Evolutionary conservation across 2,113 vertebrate species (phyloP).

Genomic region (Halcyon senegalensis): DNA sequence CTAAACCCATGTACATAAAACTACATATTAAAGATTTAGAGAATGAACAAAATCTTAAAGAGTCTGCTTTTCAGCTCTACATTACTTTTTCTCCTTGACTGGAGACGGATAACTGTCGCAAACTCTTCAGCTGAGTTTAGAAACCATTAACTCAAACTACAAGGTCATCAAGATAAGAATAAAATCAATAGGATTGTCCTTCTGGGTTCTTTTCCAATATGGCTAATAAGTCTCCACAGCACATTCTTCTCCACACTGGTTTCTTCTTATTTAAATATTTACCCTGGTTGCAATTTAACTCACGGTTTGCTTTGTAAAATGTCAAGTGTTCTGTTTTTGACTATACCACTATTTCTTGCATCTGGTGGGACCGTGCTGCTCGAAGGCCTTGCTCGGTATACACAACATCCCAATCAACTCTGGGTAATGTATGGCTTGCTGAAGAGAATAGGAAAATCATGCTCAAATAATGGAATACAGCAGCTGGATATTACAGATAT

Average conservation of each 20-base stretch:
- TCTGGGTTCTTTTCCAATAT: not conserved
- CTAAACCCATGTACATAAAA: not conserved
- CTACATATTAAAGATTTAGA: not conserved
- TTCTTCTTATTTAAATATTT: slow-evolving; percentile 60
- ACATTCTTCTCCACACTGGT: not conserved
- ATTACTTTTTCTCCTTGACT: slow-evolving; percentile 43
- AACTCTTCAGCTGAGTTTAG: slow-evolving; percentile 42
- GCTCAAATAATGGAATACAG: not conserved
- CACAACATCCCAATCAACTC: not conserved
- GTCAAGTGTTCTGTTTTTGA: not conserved
- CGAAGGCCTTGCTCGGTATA: not conserved
- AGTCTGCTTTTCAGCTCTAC: not conserved
- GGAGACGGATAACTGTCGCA: slow-evolving; percentile 24
- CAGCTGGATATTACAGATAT: not conserved
- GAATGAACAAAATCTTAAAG: not conserved
- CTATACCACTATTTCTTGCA: not conserved
- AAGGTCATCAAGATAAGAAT: slow-evolving; percentile 62
- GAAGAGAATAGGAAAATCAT: not conserved
- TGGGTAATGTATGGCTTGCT: not conserved
- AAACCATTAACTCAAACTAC: slow-evolving; percentile 65
- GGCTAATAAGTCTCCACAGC: not conserved
- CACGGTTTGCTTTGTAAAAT: slow-evolving; percentile 11
- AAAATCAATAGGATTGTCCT: slow-evolving; percentile 46
- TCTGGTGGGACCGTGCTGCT: not conserved
- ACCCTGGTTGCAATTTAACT: slow-evolving; percentile 18